These are phyloP conservation scores for Tetranychus truncatus DNA, from an alignment of 2,888 invertebrate species.

Conservation along the genomic window DNA sequence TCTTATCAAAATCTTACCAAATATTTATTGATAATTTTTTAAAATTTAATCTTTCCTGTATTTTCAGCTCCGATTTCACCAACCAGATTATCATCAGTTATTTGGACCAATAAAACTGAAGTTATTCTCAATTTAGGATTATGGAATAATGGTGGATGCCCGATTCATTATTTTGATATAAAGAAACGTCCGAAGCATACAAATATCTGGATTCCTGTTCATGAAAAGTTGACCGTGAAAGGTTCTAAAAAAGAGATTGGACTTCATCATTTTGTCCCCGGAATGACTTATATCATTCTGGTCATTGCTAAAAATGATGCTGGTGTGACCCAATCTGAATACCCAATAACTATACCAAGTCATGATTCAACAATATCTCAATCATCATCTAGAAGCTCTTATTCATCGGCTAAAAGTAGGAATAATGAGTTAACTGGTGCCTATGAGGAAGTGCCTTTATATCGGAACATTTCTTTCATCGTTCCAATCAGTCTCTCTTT, in stretches of 20 bases:
- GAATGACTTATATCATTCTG: neutral
- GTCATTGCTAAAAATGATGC: constrained; percentile 9
- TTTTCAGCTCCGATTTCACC: constrained; percentile 25
- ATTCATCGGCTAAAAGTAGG: neutral
- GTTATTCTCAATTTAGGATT: constrained; percentile 31
- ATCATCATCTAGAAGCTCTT: neutral
- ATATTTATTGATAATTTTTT: neutral
- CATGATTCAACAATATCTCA: neutral
- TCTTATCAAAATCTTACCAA: neutral
- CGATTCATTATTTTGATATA: constrained; percentile 31
- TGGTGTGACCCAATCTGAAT: constrained; percentile 13
- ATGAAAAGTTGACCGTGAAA: neutral
- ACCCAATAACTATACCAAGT: neutral
- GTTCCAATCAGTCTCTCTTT: constrained; percentile 23
- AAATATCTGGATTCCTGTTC: constrained; percentile 21
- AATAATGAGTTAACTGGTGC: neutral
- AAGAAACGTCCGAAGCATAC: constrained; percentile 27
- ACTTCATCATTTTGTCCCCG: constrained; percentile 3
- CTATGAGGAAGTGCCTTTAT: constrained; percentile 18
- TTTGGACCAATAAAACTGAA: constrained; percentile 31
- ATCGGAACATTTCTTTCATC: constrained; percentile 22
- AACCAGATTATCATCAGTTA: constrained; percentile 30
- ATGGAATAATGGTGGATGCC: constrained; percentile 32
- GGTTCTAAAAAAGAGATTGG: neutral
- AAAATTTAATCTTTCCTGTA: neutral